Percentiles rank a stretch among this genome's conserved stretches.
Conservation (phyloP, 2,113 vertebrate genomes). For the Tachysurus fulvidraco region DNA sequence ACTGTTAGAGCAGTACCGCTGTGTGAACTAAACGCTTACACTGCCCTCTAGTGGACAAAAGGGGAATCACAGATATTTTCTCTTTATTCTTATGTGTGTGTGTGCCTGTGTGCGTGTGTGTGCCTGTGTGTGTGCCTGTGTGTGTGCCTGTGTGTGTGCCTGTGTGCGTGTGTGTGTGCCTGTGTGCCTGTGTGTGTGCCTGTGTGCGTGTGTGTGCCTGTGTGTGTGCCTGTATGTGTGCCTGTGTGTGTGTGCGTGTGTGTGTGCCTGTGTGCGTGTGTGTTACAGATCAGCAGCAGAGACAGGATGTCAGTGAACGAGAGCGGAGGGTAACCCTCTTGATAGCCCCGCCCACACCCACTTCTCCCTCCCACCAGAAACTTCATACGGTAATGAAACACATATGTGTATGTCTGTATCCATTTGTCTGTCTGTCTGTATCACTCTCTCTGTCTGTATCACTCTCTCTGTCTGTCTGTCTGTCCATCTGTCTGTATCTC, state of each 20-base stretch:
- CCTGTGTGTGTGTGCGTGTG: no score
- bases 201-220: no score
- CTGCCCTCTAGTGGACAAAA: slow-evolving; percentile 62
- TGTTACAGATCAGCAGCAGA: slow-evolving; percentile 75
- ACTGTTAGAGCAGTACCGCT: not conserved
- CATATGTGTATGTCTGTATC: not conserved
- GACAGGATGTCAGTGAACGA: slow-evolving; percentile 75
- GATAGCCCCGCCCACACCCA: slow-evolving; percentile 80
- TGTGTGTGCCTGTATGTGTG: slow-evolving; percentile 31
- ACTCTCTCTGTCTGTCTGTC: not conserved
- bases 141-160: slow-evolving; percentile 11
- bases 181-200: no score
- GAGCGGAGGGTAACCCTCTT: slow-evolving; percentile 77
- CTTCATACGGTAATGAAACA: slow-evolving; percentile 77
- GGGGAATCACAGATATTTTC: not conserved
- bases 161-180: slow-evolving; percentile 37
- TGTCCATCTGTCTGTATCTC: not conserved
- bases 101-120: no score
- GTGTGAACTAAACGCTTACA: not conserved
- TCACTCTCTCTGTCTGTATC: not conserved
- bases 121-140: slow-evolving; percentile 27
- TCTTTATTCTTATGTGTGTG: no score
- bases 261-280: slow-evolving; percentile 25
- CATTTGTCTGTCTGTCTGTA: not conserved
- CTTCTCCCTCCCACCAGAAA: slow-evolving; percentile 73